Base-by-base conservation (phyloP, 1,140 invertebrate genomes). In the Drosophila bocki region DNA sequence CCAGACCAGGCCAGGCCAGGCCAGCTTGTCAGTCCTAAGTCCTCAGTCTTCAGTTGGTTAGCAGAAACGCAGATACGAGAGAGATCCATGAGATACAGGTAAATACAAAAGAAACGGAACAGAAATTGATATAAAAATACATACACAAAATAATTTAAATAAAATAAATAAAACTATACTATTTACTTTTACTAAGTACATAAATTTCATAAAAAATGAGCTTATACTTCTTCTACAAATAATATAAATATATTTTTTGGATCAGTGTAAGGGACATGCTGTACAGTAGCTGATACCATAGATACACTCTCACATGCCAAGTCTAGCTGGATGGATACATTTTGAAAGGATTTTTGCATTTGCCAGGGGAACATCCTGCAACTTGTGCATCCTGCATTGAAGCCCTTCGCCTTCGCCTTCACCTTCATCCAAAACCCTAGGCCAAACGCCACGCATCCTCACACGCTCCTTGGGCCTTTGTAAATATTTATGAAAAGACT, bases 401-500 rank as follows among this genome's bases (percentile, higher is more conserved):
- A 26, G 3, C 45, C 19, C 45, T 17, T 44, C 3, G 8, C 37
- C 13, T 15, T 33, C 9, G 33, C 2, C 42, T 44, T 17, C 42
- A 19, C 42, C 17, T 44, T 19, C 11, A 15, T 1, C 22, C 13
- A 15, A 8, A 17, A 8, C 0, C 7, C 7, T 7, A 29, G 6
- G 3, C 19, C 29, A 3, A 7, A 15, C n/a, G 44, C 35, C 63
- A 22, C 33, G 7, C 44, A 48, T 32, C 26, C 12, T 5, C 39
- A 3, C 39, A 19, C 32, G 37, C 35, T 42, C 37, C 56, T 65
- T 64, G 74, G 79, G 75, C 79, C 78, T 70, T 88, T 88, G 83
- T 88, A 88, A 86, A 86, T 86, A 86, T 86, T 86, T 88, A 86
- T 86, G 84, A 78, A 83, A 77, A 87, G 84, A 88, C 87, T 90